Conservation (phyloP, 1,140 invertebrate species). For the Drosophila rhopaloa region DNA sequence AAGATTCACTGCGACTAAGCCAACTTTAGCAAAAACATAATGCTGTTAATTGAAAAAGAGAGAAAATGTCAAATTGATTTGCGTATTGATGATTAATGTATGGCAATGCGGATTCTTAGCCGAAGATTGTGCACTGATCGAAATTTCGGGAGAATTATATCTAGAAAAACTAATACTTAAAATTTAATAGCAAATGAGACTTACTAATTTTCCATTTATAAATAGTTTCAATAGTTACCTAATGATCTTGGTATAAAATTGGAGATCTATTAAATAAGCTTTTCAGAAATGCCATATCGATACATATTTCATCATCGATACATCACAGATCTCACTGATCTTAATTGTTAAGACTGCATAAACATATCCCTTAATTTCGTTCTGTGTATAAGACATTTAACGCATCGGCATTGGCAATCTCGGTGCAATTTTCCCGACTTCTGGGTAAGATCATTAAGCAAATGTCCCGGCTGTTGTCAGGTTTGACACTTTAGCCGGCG, state of each 20-base stretch:
- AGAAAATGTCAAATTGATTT: slow-evolving; percentile 74
- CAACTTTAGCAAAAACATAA: slow-evolving; percentile 80
- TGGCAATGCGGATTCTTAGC: slow-evolving; percentile 18
- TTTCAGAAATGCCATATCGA: no score
- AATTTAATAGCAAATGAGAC: no score
- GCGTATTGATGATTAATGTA: slow-evolving; percentile 71
- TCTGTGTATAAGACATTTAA: slow-evolving; percentile 49
- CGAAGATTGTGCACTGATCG: slow-evolving; percentile 21
- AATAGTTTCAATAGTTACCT: no score
- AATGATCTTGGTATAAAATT: no score
- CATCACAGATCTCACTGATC: no score
- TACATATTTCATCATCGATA: no score
- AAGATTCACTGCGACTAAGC: slow-evolving; percentile 27
- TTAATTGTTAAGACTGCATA: no score
- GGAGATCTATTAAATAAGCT: no score
- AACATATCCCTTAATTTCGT: background rate
- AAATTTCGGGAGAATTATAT: background rate
- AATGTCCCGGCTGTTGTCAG: slow-evolving; percentile 81
- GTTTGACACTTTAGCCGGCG: slow-evolving; percentile 77
- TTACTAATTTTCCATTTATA: no score
- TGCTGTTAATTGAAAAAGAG: slow-evolving; percentile 80
- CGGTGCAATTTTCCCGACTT: slow-evolving; percentile 37
- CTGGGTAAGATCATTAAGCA: slow-evolving; percentile 75
- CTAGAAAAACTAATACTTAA: no score
- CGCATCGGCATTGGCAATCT: slow-evolving; percentile 34